phyloP scores from a whole-genome alignment of 2,888 invertebrate species.

The Pseudococcus longispinus region DNA sequence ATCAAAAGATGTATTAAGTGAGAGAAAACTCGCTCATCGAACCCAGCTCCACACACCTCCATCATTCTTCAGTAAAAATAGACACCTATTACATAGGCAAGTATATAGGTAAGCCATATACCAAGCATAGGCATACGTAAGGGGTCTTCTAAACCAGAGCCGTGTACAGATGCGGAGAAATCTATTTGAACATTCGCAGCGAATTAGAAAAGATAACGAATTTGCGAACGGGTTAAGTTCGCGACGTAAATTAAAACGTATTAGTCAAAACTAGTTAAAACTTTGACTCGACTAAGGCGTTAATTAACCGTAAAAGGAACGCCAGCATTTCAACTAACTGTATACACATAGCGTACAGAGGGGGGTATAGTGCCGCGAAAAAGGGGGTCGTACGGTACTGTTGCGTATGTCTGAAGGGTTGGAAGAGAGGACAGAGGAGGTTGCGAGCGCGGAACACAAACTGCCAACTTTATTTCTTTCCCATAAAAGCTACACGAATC shows the following conservation, averaged over 20 bases:
- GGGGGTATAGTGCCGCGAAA: neutral
- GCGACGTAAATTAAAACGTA: conserved; percentile 29
- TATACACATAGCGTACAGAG: neutral
- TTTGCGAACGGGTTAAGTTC: conserved; percentile 23
- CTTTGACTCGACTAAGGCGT: conserved; percentile 31
- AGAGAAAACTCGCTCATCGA: no score
- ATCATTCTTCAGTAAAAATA: no score
- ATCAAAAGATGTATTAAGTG: no score
- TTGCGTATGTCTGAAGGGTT: neutral
- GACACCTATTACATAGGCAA: no score
- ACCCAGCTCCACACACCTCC: no score
- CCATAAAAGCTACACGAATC: conserved; percentile 1
- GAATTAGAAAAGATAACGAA: conserved; percentile 34
- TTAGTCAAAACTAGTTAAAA: conserved; percentile 34
- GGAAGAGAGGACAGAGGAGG: neutral
- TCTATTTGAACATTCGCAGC: conserved; percentile 14
- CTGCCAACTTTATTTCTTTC: conserved; percentile 19
- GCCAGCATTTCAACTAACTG: conserved; percentile 1
- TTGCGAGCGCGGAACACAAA: neutral
- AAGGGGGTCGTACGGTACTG: neutral
- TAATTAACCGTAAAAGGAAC: conserved; percentile 34
- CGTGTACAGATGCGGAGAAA: neutral
- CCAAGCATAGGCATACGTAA: no score
- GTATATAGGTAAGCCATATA: no score
- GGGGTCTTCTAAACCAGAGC: no score